Conservation (phyloP, 2,797 vertebrate genomes). For the Paratrypauchen microcephalus region DNA sequence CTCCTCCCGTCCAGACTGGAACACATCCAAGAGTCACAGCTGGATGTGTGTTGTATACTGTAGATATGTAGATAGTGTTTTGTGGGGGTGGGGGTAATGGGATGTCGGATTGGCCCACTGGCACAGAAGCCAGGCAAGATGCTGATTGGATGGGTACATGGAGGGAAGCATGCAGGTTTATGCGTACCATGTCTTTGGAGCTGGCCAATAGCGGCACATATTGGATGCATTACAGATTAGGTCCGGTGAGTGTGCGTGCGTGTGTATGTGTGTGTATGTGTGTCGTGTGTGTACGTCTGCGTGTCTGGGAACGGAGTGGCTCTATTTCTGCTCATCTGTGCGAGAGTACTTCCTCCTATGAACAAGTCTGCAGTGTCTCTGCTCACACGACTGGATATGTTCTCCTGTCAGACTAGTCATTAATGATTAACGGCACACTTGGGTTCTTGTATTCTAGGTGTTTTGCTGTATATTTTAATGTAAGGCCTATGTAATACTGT, state of each 20-base stretch:
- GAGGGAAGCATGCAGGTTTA: conserved; percentile 59
- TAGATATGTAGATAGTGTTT: conserved; percentile 35
- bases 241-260: conserved; percentile 27
- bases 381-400: conserved; percentile 59
- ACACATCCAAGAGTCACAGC: conserved; percentile 68
- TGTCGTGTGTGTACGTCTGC: conserved; percentile 21
- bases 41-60: conserved; percentile 54
- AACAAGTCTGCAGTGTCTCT: conserved; percentile 57
- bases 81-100: conserved; percentile 42
- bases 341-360: conserved; percentile 61
- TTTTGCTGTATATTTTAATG: conserved; percentile 25
- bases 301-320: conserved; percentile 37
- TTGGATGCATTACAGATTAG: conserved; percentile 70
- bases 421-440: conserved; percentile 73
- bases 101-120: conserved; percentile 62
- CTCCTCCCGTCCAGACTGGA: conserved; percentile 33
- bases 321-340: conserved; percentile 59
- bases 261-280: not conserved
- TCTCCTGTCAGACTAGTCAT: conserved; percentile 63
- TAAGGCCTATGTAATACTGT: not conserved
- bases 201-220: conserved; percentile 57
- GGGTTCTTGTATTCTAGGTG: conserved; percentile 45
- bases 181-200: conserved; percentile 57
- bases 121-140: conserved; percentile 46
- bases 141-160: conserved; percentile 61